phyloP scores from a whole-genome alignment of 2,797 vertebrate species.

The Syncerus caffer region DNA sequence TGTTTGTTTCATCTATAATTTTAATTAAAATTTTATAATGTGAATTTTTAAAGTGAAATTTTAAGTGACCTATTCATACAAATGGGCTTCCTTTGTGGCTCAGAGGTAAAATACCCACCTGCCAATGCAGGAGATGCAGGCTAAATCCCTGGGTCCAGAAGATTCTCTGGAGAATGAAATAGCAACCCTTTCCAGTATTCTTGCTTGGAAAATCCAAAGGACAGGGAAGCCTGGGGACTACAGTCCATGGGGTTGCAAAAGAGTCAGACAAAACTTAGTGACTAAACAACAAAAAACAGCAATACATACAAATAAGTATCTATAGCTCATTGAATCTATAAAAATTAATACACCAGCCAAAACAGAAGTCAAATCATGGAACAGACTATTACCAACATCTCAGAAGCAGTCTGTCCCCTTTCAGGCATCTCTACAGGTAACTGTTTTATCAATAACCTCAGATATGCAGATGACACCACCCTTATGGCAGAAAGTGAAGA shows the following conservation, averaged over 20 bases:
- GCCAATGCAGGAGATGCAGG: background rate
- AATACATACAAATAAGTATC: background rate
- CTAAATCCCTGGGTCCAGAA: background rate
- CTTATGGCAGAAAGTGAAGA: background rate
- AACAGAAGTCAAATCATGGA: background rate
- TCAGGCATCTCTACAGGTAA: background rate
- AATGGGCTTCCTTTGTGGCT: background rate
- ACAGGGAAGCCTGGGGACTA: background rate
- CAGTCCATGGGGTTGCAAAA: background rate
- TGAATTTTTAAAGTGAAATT: background rate
- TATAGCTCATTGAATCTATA: background rate
- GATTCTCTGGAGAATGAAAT: background rate
- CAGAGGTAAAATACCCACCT: background rate
- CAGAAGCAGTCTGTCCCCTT: background rate
- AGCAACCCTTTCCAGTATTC: background rate
- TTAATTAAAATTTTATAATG: background rate
- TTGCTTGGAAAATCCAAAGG: background rate
- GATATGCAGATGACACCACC: background rate
- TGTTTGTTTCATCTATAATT: background rate
- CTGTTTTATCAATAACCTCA: background rate
- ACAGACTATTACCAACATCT: background rate
- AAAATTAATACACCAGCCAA: background rate
- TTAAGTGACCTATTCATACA: background rate
- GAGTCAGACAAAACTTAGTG: background rate
- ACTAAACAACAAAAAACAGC: background rate